phyloP scores from a whole-genome alignment of 2,113 vertebrate genomes.

The Charadrius vociferus region DNA sequence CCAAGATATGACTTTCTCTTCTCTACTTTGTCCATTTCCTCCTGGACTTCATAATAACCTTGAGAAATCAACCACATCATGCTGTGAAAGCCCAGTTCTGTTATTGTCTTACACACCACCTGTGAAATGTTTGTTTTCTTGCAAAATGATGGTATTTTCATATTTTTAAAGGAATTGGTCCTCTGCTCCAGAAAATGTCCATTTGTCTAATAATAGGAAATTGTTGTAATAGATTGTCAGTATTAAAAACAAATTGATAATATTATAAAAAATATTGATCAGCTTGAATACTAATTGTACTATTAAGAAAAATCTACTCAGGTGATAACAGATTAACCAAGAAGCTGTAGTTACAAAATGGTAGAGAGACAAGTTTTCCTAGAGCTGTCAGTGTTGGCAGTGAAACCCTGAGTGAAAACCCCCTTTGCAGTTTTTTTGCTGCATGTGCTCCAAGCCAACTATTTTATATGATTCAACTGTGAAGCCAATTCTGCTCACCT shows the following conservation, averaged over 20 bases:
- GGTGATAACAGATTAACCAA: not conserved
- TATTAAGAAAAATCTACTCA: not conserved
- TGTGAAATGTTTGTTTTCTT: not conserved
- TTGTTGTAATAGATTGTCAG: not conserved
- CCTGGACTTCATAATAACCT: not conserved
- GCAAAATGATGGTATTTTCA: not conserved
- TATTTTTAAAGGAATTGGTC: not conserved
- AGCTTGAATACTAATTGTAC: not conserved
- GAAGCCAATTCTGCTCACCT: not conserved
- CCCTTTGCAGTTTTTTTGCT: not conserved
- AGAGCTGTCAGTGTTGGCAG: not conserved
- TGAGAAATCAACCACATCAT: not conserved
- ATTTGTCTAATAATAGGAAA: not conserved
- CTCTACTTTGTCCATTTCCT: not conserved
- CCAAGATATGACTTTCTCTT: not conserved
- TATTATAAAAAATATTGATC: not conserved
- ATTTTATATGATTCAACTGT: not conserved
- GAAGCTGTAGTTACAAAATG: not conserved
- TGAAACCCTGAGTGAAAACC: not conserved
- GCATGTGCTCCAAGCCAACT: fast-evolving
- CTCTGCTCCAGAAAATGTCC: not conserved
- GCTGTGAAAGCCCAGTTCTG: not conserved
- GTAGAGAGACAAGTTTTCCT: not conserved
- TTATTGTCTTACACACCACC: not conserved
- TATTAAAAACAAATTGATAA: not conserved